Evolutionary conservation across 1,140 invertebrate genomes (phyloP), one percentile per base, ranked within the genome.

Genomic region (Monochamus saltuarius): DNA sequence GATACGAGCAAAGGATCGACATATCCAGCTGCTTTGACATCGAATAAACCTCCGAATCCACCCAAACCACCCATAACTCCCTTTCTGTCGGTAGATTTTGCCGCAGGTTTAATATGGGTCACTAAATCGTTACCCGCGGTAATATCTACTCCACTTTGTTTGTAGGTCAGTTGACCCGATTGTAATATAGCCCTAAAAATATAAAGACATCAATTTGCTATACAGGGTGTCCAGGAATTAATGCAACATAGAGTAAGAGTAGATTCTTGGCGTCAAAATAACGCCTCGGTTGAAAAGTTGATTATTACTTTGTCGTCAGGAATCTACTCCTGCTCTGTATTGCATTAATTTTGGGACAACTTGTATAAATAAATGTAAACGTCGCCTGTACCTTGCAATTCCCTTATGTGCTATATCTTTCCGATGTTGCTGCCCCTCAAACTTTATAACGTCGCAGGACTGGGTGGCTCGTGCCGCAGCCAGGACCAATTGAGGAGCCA

Each of bases 41-140:
- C 94, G 80, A 98, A 97, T 0, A 98, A 79, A 0, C 93, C 96
- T 42, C 95, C 97, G 79, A 97, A 99, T 17, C 90, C 89, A 34
- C 97, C 97, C 59, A 99, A 83, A 0, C 84, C 78, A 17, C 92
- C 91, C 19, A 94, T 69, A 40, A 90, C 87, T 1, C 94, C 95
- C 1, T 77, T 75, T 49, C 83, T 82, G 64, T 86, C 82, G 0
- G 90, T 92, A 11, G 81, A 82, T 6, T 84, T 83, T 36, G 85
- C 86, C 2, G 88, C 71, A 0, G 90, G 88, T 75, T 94, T 92
- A 43, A 99, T 98, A 56, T 83, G 81, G 9, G 87, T 79, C 0
- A 99, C 89, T 1, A 99, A 78, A 34, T 84, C 83, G 73, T 98
- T 91, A 0, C 95, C 96, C 14, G 92, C 92, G 68, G 85, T 85